phyloP scores from a whole-genome alignment of 2,888 invertebrate genomes.

The Autographa gamma region DNA sequence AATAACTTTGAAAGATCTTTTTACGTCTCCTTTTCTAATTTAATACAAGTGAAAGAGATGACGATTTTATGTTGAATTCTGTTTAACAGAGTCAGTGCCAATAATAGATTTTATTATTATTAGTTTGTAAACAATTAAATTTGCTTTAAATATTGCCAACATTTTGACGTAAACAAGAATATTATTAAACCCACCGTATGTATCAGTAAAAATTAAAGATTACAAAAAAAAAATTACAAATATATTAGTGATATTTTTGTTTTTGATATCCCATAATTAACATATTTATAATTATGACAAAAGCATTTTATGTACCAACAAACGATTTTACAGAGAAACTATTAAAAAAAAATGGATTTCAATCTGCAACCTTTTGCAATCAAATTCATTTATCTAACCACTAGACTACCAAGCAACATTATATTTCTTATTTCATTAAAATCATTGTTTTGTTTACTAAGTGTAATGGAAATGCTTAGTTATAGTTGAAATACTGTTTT shows the following conservation, averaged over 20 bases:
- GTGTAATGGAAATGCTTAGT: too few relatives aligned
- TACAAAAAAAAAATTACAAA: background rate
- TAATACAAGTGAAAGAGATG: background rate
- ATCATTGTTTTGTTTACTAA: too few relatives aligned
- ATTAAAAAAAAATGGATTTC: too few relatives aligned
- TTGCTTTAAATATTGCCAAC: conserved; percentile 2
- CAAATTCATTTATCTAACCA: too few relatives aligned
- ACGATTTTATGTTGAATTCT: too few relatives aligned
- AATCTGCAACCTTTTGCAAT: too few relatives aligned
- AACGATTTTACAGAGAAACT: too few relatives aligned
- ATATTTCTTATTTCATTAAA: too few relatives aligned
- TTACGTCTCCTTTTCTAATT: background rate
- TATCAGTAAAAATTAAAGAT: background rate
- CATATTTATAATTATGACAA: background rate
- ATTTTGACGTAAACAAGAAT: background rate
- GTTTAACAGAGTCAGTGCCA: background rate
- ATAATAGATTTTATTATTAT: background rate
- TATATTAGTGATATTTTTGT: background rate
- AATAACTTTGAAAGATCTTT: too few relatives aligned
- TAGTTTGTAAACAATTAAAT: background rate
- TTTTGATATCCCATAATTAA: background rate
- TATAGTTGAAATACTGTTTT: too few relatives aligned
- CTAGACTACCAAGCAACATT: too few relatives aligned
- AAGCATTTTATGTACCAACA: too few relatives aligned
- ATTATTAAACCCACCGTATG: conserved; percentile 1